Evolutionary conservation across 2,797 vertebrate genomes (phyloP).

Genomic region (Darevskia nairensis): DNA sequence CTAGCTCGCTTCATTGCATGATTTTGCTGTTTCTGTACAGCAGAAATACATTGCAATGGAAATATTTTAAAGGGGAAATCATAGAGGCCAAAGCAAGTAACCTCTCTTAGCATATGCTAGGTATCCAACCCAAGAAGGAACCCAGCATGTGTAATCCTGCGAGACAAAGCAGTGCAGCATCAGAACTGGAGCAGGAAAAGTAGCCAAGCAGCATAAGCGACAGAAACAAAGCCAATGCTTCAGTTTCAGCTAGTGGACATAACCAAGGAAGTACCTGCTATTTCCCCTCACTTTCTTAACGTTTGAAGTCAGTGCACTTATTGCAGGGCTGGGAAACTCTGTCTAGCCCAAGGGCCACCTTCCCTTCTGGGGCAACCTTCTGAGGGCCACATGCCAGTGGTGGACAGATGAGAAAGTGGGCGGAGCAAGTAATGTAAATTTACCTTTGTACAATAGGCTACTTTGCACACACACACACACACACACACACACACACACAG

Average conservation of each 20-base stretch:
- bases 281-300: neutral
- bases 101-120: neutral
- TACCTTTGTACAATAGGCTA: too few species aligned
- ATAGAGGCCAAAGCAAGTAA: neutral
- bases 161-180: neutral
- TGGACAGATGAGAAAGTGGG: too few species aligned
- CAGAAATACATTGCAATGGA: neutral
- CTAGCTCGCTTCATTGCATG: neutral
- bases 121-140: neutral
- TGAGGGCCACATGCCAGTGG: too few species aligned
- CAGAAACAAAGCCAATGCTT: neutral
- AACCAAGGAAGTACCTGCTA: neutral
- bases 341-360: too few species aligned
- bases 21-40: neutral
- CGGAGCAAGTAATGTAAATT: too few species aligned
- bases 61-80: constrained; percentile 19
- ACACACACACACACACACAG: too few species aligned
- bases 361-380: too few species aligned
- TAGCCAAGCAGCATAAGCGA: neutral
- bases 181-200: neutral
- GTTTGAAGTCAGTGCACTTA: neutral
- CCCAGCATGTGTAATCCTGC: neutral
- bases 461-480: fast-evolving
- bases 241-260: neutral
- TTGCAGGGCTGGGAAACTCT: too few species aligned